A percentile compares a stretch with the other conserved stretches of the same genome.
These are phyloP conservation scores for Salarias fasciatus DNA, from an alignment of 2,797 vertebrate genomes.

Conservation along the genomic window DNA sequence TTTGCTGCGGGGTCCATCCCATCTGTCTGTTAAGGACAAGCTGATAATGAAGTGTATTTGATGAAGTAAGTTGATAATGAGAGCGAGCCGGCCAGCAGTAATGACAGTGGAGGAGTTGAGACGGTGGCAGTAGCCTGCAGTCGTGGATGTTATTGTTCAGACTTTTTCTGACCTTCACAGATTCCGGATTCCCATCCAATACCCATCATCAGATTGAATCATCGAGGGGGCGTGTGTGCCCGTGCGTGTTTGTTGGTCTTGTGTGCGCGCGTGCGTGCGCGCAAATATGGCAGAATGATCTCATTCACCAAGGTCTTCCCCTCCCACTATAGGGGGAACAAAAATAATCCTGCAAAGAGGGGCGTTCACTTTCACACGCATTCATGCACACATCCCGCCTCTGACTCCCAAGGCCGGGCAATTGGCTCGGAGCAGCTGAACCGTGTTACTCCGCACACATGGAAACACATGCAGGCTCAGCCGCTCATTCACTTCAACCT, in stretches of 20 bases:
- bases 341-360: slow-evolving; percentile 77
- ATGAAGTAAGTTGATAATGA: slow-evolving; percentile 81
- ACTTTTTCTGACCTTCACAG: slow-evolving; percentile 77
- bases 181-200: slow-evolving; percentile 69
- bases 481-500: slow-evolving; percentile 60
- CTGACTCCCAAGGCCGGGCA: slow-evolving; percentile 63
- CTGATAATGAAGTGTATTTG: slow-evolving; percentile 79
- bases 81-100: slow-evolving; percentile 63
- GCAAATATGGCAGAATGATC: slow-evolving; percentile 65
- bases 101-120: slow-evolving; percentile 66
- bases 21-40: slow-evolving; percentile 76
- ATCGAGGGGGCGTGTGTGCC: slow-evolving; percentile 53
- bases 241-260: slow-evolving; percentile 19
- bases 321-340: slow-evolving; percentile 59
- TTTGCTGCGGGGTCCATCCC: slow-evolving; percentile 73
- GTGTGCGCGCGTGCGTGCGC: slow-evolving; percentile 19
- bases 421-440: slow-evolving; percentile 70
- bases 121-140: slow-evolving; percentile 69
- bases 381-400: slow-evolving; percentile 59
- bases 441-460: slow-evolving; percentile 51
- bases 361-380: slow-evolving; percentile 61
- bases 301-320: slow-evolving; percentile 72
- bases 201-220: slow-evolving; percentile 76
- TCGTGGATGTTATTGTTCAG: slow-evolving; percentile 68
- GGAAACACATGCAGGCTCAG: slow-evolving; percentile 25